These are phyloP conservation scores for Python bivittatus DNA, from an alignment of 2,113 vertebrate genomes.

Conservation along the genomic window DNA sequence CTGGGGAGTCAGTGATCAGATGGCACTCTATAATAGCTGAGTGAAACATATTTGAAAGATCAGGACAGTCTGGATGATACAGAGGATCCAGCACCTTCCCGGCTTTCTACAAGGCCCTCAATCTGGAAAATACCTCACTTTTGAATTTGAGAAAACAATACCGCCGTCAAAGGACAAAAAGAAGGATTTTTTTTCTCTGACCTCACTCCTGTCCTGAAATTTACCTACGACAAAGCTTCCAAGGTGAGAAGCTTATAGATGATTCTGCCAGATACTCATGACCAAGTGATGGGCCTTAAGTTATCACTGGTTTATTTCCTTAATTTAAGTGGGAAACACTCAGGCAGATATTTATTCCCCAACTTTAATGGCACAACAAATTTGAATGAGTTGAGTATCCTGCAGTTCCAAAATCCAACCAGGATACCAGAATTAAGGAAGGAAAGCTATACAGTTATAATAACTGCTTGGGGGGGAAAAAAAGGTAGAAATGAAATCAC, in stretches of 20 bases:
- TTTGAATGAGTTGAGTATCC: not conserved
- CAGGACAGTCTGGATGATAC: not conserved
- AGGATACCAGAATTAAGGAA: not conserved
- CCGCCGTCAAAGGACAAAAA: not conserved
- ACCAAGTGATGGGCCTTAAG: not conserved
- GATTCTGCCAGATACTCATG: not conserved
- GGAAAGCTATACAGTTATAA: not conserved
- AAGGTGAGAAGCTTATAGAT: not conserved
- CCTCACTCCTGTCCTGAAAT: not conserved
- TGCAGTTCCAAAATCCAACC: not conserved
- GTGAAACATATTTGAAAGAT: no score
- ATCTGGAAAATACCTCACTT: not conserved
- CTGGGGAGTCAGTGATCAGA: not conserved
- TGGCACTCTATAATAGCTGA: not conserved
- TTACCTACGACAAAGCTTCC: not conserved
- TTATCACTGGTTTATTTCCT: not conserved
- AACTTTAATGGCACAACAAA: not conserved
- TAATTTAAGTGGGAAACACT: not conserved
- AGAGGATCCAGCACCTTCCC: not conserved
- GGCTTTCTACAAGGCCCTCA: not conserved
- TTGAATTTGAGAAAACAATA: not conserved
- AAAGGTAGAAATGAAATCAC: not conserved
- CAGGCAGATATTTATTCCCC: not conserved
- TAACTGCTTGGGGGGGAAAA: not conserved
- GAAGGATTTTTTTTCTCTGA: not conserved